These are phyloP conservation scores for Emydura subglobosa DNA, from an alignment of 2,113 vertebrate genomes.

Conservation along the genomic window DNA sequence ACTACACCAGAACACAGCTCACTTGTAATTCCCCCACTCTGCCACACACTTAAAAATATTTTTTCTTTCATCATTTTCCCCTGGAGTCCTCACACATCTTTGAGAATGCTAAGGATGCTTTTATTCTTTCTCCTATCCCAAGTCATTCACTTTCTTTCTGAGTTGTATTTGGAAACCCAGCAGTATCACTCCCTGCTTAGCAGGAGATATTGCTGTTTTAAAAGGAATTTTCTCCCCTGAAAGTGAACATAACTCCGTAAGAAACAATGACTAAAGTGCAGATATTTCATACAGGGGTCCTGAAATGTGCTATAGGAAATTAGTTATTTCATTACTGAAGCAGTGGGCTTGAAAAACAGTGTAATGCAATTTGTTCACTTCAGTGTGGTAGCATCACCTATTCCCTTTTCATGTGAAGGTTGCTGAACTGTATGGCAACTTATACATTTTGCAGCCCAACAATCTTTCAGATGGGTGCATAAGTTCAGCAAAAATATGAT, in stretches of 20 bases:
- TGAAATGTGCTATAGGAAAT: neutral
- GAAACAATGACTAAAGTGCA: neutral
- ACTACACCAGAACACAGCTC: neutral
- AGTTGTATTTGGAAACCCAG: neutral
- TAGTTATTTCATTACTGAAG: neutral
- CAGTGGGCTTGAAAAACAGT: neutral
- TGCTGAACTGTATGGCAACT: neutral
- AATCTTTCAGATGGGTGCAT: neutral
- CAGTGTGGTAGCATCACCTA: neutral
- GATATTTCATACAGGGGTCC: neutral
- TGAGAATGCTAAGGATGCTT: neutral
- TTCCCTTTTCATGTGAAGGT: neutral
- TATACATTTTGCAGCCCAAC: neutral
- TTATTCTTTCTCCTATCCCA: neutral
- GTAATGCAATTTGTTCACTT: neutral
- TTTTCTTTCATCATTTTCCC: neutral
- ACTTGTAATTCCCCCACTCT: accelerated
- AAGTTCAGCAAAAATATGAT: neutral
- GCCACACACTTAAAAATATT: neutral
- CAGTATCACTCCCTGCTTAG: neutral
- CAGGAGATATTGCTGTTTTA: conserved; percentile 4
- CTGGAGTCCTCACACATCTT: neutral
- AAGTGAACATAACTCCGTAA: neutral
- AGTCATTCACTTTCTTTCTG: neutral
- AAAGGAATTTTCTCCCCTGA: neutral